Conservation (phyloP, 2,113 vertebrate genomes). For the Malurus cyaneus region DNA sequence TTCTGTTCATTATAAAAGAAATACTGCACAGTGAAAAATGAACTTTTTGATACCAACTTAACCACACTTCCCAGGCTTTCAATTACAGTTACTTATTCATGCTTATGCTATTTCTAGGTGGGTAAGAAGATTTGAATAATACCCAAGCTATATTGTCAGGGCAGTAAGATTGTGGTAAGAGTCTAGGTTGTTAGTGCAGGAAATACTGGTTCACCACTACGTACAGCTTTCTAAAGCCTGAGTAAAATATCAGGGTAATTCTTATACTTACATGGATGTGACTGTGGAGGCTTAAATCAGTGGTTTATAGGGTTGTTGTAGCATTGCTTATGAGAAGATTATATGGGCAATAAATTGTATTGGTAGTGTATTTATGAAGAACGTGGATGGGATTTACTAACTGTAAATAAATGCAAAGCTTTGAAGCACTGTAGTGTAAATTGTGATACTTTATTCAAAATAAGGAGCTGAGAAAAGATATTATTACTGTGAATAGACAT, state of each 20-base stretch:
- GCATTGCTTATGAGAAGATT: neutral
- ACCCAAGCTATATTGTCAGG: neutral
- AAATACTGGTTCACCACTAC: neutral
- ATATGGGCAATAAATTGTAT: neutral
- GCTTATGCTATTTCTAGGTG: neutral
- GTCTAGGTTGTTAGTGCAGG: neutral
- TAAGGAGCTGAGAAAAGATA: neutral
- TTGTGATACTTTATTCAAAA: neutral
- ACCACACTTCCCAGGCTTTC: neutral
- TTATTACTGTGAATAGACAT: neutral
- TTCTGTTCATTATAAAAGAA: neutral
- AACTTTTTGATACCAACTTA: neutral
- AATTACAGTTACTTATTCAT: neutral
- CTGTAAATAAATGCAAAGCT: neutral
- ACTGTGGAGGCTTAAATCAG: neutral
- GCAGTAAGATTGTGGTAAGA: neutral
- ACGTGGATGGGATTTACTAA: neutral
- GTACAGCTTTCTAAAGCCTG: neutral
- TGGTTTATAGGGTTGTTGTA: neutral
- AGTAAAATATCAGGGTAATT: neutral
- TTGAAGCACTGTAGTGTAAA: neutral
- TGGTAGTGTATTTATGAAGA: neutral
- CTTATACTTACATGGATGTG: neutral
- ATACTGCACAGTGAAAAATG: neutral
- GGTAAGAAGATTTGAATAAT: neutral